These are phyloP conservation scores for Rhadina sibilatrix DNA, from an alignment of 2,113 vertebrate genomes.

Conservation along the genomic window DNA sequence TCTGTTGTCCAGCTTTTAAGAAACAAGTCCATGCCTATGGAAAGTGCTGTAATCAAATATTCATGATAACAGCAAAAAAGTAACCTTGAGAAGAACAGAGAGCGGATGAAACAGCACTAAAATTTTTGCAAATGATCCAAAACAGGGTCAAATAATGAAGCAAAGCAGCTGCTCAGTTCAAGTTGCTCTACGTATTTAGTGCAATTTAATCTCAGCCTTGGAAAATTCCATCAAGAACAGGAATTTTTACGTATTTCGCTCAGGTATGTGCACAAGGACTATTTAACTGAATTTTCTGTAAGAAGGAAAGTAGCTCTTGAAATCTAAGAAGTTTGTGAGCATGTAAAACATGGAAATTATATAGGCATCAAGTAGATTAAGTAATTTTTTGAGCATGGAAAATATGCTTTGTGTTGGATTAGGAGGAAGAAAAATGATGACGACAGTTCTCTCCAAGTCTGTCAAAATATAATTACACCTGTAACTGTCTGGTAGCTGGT, in stretches of 20 bases:
- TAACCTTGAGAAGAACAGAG: conserved; percentile 25
- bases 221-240: neutral
- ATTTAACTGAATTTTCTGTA: neutral
- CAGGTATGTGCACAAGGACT: neutral
- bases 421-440: neutral
- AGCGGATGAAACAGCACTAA: neutral
- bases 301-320: neutral
- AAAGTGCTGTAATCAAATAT: neutral
- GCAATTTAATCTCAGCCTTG: neutral
- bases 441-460: neutral
- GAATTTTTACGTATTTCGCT: neutral
- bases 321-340: neutral
- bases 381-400: neutral
- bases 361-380: neutral
- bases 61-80: neutral
- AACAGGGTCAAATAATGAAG: conserved; percentile 11
- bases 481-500: neutral
- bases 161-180: neutral
- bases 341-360: neutral
- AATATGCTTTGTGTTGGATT: neutral
- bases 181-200: neutral
- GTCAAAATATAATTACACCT: conserved; percentile 14
- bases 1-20: neutral
- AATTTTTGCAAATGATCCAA: neutral
- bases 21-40: neutral